Evolutionary conservation across 2,888 invertebrate genomes (phyloP).

Genomic region (Bruchidius siliquastri): DNA sequence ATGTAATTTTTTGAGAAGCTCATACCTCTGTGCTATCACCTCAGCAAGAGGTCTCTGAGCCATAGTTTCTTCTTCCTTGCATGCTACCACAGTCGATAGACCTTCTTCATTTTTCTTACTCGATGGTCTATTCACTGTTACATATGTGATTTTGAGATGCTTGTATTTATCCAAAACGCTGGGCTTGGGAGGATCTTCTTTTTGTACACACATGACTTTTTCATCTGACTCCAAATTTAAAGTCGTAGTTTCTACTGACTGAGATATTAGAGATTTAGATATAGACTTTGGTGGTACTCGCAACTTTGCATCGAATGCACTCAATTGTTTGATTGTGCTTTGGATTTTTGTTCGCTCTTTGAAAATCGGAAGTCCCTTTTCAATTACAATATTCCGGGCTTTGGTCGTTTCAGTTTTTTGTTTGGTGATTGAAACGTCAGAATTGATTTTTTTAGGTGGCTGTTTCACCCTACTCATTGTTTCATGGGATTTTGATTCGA

Average conservation of each 20-base stretch:
- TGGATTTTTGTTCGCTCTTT: not conserved
- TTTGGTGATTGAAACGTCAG: not conserved
- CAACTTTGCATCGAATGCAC: not conserved
- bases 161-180: constrained; percentile 5
- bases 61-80: not conserved
- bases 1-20: constrained; percentile 8
- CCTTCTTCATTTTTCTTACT: not conserved
- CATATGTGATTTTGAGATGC: constrained; percentile 5
- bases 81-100: not conserved
- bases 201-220: not conserved
- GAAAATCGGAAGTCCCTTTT: not conserved
- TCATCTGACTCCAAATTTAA: not conserved
- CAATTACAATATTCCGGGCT: not conserved
- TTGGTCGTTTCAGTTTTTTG: not conserved
- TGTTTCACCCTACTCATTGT: not conserved
- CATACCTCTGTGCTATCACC: constrained; percentile 7
- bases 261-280: not conserved
- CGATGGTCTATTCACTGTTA: not conserved
- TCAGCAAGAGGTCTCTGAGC: not conserved
- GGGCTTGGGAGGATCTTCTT: not conserved
- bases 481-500: not conserved
- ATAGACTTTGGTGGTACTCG: constrained; percentile 1
- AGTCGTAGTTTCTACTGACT: not conserved
- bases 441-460: not conserved
- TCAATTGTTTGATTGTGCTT: not conserved